Base-by-base conservation (phyloP, 2,888 invertebrate genomes). In the Melipona beecheii region DNA sequence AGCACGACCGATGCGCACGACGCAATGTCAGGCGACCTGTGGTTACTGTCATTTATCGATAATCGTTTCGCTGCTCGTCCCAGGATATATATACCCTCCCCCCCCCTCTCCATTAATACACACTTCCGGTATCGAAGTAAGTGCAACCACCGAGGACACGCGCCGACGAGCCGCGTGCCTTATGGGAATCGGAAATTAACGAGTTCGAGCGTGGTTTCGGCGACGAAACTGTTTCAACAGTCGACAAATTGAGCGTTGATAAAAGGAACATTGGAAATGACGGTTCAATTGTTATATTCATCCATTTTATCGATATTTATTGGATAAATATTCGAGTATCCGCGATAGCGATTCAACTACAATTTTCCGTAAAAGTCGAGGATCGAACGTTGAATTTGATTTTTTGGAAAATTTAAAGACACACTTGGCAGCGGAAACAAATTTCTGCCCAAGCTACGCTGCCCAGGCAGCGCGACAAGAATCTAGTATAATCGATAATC, bases 31-130 rank as follows among this genome's bases (percentile, higher is more conserved):
- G 91, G 88, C 92, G 90, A 92, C 86, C 89, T 92, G 92, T 90
- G 92, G 92, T 93, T 91, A 91, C 89, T 90, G 91, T 92, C 92
- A 91, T 92, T 92, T 92, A 89, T 89, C 89, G 92, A 90, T 92
- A 92, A 93, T 93, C 92, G 90, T 74, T 75, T 87, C 89, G 86
- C 85, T 85, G 78, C 83, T 83, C 84, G 73, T 68, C 85, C 86
- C 81, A 78, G 84, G 70, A 76, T 85, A 76, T 84, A 76, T 84
- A 66, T 83, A 71, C 71, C 79, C 79, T 76, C 66, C 80, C 88
- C 76, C 43, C 75, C 76, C 56, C n/a, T n/a, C n/a, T n/a, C n/a
- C 75, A 64, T 79, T 85, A 81, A 80, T 83, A 64, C 68, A 64
- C 77, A 36, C 87, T 83, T 89, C 89, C 87, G 87, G 77, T 58